Conservation (phyloP, 1,140 invertebrate species). For the Microplitis mediator region DNA sequence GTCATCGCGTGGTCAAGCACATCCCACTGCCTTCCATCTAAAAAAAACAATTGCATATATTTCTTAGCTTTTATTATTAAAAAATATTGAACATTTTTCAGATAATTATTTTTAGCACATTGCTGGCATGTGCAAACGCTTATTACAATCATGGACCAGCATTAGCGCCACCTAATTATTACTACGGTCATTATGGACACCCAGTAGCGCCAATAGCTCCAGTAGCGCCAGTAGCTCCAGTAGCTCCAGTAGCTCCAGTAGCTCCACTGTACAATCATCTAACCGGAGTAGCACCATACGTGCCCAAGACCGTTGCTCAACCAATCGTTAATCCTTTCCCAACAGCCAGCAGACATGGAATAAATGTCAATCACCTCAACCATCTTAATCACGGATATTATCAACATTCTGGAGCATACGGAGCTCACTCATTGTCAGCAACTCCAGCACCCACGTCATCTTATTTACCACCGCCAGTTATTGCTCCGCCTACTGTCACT, state of each 20-base stretch:
- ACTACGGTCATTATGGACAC: neutral
- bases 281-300: neutral
- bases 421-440: neutral
- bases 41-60: neutral
- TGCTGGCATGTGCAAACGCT: neutral
- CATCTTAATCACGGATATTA: neutral
- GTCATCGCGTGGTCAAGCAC: no score
- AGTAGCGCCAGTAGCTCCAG: neutral
- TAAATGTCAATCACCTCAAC: neutral
- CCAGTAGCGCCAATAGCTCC: neutral
- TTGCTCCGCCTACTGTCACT: slow-evolving; percentile 6
- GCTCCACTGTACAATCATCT: neutral
- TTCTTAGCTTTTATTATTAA: neutral
- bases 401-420: neutral
- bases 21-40: neutral
- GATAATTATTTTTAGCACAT: neutral
- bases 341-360: neutral
- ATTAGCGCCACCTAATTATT: neutral
- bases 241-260: neutral
- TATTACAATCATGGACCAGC: slow-evolving; percentile 5
- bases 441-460: neutral
- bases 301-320: neutral
- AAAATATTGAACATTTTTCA: neutral
- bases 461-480: slow-evolving; percentile 1
- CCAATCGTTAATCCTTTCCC: slow-evolving; percentile 9